phyloP scores from a whole-genome alignment of 1,140 invertebrate genomes.

The Drosophila nannoptera region DNA sequence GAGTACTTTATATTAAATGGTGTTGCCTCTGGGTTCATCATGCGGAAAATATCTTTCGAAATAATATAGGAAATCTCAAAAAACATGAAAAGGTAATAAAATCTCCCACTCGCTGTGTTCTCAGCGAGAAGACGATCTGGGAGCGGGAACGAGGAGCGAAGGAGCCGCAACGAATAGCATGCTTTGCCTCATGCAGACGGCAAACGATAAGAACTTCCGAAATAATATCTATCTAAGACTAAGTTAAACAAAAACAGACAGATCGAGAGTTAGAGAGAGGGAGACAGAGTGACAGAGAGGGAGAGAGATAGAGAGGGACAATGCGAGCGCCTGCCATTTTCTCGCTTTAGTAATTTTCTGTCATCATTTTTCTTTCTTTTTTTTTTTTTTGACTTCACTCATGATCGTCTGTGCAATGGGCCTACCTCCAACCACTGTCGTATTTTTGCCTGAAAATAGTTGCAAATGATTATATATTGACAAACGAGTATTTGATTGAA shows the following conservation, averaged over 20 bases:
- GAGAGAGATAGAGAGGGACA: constrained; percentile 26
- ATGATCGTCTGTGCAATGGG: constrained; percentile 37
- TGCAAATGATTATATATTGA: constrained; percentile 76
- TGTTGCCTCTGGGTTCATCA: no score
- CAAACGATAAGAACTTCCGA: constrained; percentile 32
- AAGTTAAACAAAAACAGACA: constrained; percentile 18
- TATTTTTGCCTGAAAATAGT: constrained; percentile 83
- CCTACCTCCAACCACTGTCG: constrained; percentile 87
- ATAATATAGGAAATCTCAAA: no score
- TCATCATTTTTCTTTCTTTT: constrained; percentile 9
- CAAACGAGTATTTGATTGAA: constrained; percentile 5
- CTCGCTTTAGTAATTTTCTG: not conserved
- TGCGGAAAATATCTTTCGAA: no score
- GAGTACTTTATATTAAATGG: no score
- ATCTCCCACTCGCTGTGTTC: not conserved
- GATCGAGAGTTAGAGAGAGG: constrained; percentile 10
- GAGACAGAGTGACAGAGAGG: constrained; percentile 31
- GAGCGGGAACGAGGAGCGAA: not conserved
- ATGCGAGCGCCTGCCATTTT: constrained; percentile 14
- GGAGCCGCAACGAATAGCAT: constrained; percentile 23
- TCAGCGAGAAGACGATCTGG: not conserved
- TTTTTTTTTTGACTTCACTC: constrained; percentile 1
- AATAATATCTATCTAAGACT: constrained; percentile 32
- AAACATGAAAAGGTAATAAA: not conserved
- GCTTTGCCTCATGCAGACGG: constrained; percentile 35